A percentile compares a stretch with the other conserved stretches of the same genome.
phyloP scores from a whole-genome alignment of 1,140 invertebrate species.

The Zaprionus gabonicus region DNA sequence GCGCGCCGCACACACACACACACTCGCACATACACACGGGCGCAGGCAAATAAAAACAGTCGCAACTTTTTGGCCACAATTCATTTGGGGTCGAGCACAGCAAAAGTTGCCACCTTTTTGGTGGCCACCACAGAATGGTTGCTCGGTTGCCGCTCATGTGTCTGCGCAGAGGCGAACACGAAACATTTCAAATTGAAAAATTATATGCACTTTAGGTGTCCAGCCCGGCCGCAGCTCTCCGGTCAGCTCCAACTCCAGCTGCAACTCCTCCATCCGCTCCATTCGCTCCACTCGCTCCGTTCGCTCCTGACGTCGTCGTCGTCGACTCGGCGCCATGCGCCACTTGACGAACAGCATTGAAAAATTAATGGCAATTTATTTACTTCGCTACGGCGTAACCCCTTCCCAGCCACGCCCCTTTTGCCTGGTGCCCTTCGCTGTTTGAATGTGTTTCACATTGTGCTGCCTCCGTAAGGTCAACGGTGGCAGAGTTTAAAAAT shows the following conservation, averaged over 20 bases:
- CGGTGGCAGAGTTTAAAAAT: slow-evolving; percentile 70
- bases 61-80: slow-evolving; percentile 81
- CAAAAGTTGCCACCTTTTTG: slow-evolving; percentile 67
- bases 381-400: slow-evolving; percentile 46
- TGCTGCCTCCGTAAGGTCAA: slow-evolving; percentile 64
- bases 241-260: slow-evolving; percentile 10
- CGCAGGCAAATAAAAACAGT: slow-evolving; percentile 36
- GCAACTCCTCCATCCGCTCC: slow-evolving; percentile 21
- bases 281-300: too few relatives aligned
- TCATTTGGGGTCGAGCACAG: slow-evolving; percentile 67
- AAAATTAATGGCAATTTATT: slow-evolving; percentile 84
- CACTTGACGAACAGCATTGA: slow-evolving; percentile 78
- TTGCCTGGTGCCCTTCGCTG: slow-evolving; percentile 1
- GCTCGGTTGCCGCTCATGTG: slow-evolving; percentile 29
- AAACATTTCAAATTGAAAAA: slow-evolving; percentile 83
- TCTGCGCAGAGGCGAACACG: slow-evolving; percentile 34
- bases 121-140: slow-evolving; percentile 60
- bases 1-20: slow-evolving; percentile 42
- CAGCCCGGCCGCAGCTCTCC: slow-evolving; percentile 25
- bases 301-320: slow-evolving; percentile 39
- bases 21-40: slow-evolving; percentile 19
- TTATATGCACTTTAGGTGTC: slow-evolving; percentile 84
- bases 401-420: not conserved
- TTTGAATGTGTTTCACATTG: slow-evolving; percentile 51
- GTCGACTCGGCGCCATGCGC: slow-evolving; percentile 57